Evolutionary conservation across 30 jellyfish, hydroid and myxozoan genomes (phyloP), one percentile per base, ranked within the genome.

Genomic region (Rhopilema esculentum): DNA sequence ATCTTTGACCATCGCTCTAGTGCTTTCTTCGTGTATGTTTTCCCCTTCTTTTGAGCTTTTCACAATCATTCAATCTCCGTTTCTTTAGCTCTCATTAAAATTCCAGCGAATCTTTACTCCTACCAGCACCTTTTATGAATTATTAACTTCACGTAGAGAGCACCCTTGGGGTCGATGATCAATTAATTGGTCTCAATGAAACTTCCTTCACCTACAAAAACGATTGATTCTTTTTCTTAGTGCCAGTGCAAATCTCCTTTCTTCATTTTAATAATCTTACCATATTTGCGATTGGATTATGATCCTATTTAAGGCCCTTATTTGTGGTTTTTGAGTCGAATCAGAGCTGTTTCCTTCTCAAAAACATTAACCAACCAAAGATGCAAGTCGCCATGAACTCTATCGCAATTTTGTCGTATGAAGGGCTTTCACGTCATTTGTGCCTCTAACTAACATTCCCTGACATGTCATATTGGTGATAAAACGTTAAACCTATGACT

Each of bases 121-220:
- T 62, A 19, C 30, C 52, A 40, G 57, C 23, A 32, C 27, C 30
- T 16, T 20, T 32, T 51, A n/a, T 22, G 0, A n/a, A 1, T 64
- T 57, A 8, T 69, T 23, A 9, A 24, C 63, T 40, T 8, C 64
- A 27, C 48, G 27, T 28, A 62, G 80, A 23, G 62, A 4, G n/a
- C 64, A 7, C 80, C 80, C 33, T 23, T 51, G 80, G 80, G 80
- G 21, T 69, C 48, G 19, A 69, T 69, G n/a, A 27, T 28, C 25
- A 69, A 27, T 69, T 27, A 69, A 24, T 29, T 17, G 23, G 49
- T 8, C 15, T 27, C 80, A 69, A 23, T 4, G 27, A 12, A 22
- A 69, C 80, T 69, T 69, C 80, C 80, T 69, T 69, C 28, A 69
- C 7, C 49, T 23, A 25, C 28, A 29, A 16, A 69, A 69, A 23